These are phyloP conservation scores for Frankliniella fusca DNA, from an alignment of 2,888 invertebrate genomes.

Conservation along the genomic window DNA sequence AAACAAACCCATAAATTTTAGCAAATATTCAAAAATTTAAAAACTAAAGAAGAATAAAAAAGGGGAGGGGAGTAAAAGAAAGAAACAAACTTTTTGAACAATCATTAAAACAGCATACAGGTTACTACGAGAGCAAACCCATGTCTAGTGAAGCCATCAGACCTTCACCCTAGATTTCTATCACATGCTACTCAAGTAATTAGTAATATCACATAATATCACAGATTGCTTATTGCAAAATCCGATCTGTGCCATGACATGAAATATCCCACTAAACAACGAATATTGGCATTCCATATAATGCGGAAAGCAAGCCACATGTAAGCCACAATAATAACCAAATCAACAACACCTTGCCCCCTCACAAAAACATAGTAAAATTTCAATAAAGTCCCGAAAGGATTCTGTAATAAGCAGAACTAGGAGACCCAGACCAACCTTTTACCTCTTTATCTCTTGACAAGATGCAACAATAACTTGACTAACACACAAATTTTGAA, in stretches of 20 bases:
- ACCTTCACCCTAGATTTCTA: neutral
- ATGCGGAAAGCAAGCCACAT: neutral
- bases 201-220: slow-evolving; percentile 4
- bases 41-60: neutral
- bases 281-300: neutral
- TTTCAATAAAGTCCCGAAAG: no score
- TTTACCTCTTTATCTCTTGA: no score
- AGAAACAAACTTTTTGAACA: neutral
- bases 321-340: neutral
- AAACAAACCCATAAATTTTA: neutral
- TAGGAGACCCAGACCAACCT: no score
- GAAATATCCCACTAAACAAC: neutral
- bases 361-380: neutral
- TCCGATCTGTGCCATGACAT: neutral
- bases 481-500: no score
- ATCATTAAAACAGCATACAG: neutral
- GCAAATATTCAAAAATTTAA: neutral
- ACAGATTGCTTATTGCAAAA: neutral
- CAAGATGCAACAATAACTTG: no score
- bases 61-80: no score
- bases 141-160: neutral
- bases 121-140: neutral
- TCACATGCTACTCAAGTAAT: no score
- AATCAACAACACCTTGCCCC: neutral
- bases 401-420: no score